phyloP scores from a whole-genome alignment of 92 coral and sea anemone genomes.

The Heteractis magnifica region DNA sequence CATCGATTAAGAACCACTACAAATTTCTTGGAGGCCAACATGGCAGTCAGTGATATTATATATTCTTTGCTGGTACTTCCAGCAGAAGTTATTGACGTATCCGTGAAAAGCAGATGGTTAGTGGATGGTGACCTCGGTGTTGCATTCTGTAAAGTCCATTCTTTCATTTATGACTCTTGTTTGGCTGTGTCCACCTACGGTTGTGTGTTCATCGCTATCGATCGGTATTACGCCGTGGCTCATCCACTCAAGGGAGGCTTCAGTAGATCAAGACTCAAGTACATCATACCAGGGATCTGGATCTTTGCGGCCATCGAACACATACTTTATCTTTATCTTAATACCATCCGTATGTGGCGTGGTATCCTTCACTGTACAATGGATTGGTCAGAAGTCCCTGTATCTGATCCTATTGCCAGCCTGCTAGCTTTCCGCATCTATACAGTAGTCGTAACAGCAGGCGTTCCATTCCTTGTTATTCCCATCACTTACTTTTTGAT shows the following conservation, averaged over 20 bases:
- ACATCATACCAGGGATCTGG: constrained; percentile 19
- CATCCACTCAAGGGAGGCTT: constrained; percentile 24
- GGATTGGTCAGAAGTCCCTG: no score
- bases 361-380: no score
- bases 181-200: constrained; percentile 8
- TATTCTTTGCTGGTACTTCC: background rate
- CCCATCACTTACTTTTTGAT: no score
- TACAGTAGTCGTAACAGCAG: no score
- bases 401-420: no score
- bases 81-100: background rate
- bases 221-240: constrained; percentile 20
- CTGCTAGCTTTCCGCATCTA: no score
- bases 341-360: no score
- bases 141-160: constrained; percentile 8
- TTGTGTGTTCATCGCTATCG: constrained; percentile 22
- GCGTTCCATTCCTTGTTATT: no score
- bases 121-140: background rate
- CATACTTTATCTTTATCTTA: no score
- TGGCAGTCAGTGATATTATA: constrained; percentile 22
- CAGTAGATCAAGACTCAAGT: constrained; percentile 15
- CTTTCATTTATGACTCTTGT: background rate
- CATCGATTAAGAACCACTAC: constrained; percentile 9
- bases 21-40: constrained; percentile 23
- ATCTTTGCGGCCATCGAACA: no score
- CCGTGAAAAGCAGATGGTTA: background rate